Conservation (phyloP, 1,140 invertebrate species). For the Drosophila sucinea region DNA sequence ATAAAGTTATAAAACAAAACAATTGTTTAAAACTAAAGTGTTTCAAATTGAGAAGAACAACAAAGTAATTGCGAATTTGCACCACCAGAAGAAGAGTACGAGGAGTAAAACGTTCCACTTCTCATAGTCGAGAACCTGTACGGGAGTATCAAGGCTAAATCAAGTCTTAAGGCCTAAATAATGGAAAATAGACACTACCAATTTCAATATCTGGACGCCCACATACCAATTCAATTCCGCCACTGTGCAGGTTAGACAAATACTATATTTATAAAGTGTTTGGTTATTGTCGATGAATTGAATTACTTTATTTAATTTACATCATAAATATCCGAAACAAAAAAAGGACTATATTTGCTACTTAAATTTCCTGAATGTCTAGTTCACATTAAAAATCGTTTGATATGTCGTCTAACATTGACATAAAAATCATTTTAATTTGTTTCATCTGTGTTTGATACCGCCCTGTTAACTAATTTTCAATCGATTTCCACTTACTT, state of each 20-base stretch:
- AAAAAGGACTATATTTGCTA: background rate
- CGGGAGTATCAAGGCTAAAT: too few relatives aligned
- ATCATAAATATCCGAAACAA: slow-evolving; percentile 2
- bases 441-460: background rate
- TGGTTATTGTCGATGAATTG: background rate
- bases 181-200: background rate
- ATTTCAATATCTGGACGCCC: background rate
- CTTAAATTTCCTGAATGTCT: slow-evolving; percentile 15
- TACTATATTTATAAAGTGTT: background rate
- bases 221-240: background rate
- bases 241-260: background rate
- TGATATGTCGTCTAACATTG: background rate
- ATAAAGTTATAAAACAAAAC: background rate
- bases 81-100: too few relatives aligned
- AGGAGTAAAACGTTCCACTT: too few relatives aligned
- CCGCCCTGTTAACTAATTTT: slow-evolving; percentile 18
- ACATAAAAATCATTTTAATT: background rate
- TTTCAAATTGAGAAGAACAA: too few relatives aligned
- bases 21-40: too few relatives aligned
- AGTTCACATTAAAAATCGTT: background rate
- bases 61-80: too few relatives aligned
- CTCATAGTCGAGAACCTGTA: too few relatives aligned
- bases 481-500: background rate
- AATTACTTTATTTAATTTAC: slow-evolving; percentile 2
- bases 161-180: too few relatives aligned